These are phyloP conservation scores for Pherbina coryleti DNA, from an alignment of 2,888 invertebrate genomes.

Conservation along the genomic window DNA sequence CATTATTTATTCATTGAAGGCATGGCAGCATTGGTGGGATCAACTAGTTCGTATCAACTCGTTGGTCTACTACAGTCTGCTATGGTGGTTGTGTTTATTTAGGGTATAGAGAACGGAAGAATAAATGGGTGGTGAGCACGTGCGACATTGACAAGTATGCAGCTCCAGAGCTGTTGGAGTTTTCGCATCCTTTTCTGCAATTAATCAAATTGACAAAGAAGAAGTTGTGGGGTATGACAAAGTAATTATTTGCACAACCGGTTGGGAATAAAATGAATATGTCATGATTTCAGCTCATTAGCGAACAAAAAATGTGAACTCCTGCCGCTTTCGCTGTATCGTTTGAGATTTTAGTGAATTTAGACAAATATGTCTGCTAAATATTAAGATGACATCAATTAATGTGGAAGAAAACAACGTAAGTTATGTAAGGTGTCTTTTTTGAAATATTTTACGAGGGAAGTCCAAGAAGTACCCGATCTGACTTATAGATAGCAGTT, in stretches of 20 bases:
- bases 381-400: background rate
- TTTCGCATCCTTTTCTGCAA: constrained; percentile 1
- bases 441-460: no score
- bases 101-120: background rate
- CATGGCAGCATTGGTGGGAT: no score
- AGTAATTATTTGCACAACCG: background rate
- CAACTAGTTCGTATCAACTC: no score
- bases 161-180: background rate
- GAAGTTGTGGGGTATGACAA: background rate
- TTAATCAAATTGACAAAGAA: constrained; percentile 10
- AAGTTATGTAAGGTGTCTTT: background rate
- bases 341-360: background rate
- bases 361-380: background rate
- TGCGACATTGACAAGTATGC: no score
- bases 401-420: background rate
- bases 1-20: no score
- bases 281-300: constrained; percentile 7
- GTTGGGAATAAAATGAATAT: constrained; percentile 3
- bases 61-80: no score
- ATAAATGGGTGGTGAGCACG: no score
- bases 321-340: no score
- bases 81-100: background rate
- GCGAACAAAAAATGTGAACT: background rate
- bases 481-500: no score
- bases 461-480: no score